Evolutionary conservation across 1,140 invertebrate species (phyloP), one percentile per base, ranked within the genome.

Genomic region (Aphelinus certus): DNA sequence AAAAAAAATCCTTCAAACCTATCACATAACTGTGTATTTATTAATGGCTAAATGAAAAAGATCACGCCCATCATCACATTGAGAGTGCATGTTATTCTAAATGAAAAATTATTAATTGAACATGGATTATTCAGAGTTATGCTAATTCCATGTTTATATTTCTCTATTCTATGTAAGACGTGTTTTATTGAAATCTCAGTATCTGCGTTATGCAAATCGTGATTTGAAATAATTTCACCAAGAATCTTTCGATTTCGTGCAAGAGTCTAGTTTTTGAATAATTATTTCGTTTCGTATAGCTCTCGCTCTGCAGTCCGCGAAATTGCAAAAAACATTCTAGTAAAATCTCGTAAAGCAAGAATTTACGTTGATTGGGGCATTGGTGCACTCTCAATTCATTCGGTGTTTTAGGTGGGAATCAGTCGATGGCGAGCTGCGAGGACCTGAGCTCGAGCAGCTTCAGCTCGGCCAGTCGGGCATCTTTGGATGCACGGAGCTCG

Each of bases 401-500:
- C 26, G 26, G 26, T 78, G 77, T 86, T 84, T 42, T 83, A 91
- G 90, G 90, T 81, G 89, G 89, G 3, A 89, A 89, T 81, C 90
- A 91, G 62, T 90, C 89, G 5, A 85, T 89, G 63, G 88, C 88
- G n/a, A 90, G 89, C 77, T 92, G 91, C 49, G 94, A 95, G 79
- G 94, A 95, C 80, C 82, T 94, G 57, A 95, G 94, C 81, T 92
- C 93, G 5, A 95, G 94, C 81, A 95, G 93, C 82, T 93, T 95
- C 78, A 94, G 93, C 81, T 95, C 94, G 3, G 91, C 93, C 2
- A 94, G 93, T 79, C 90, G 93, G 60, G 92, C 93, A 1, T 95
- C 94, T 1, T 87, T 94, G n/a, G 93, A 94, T 76, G 91, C 93
- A n/a, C 91, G 93, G 3, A 92, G 92, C 45, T 92, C 92, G 7